Percentiles rank a stretch among this genome's conserved stretches.
Evolutionary conservation across 2,888 invertebrate genomes (phyloP).

Genomic region (Rosalia funebris): DNA sequence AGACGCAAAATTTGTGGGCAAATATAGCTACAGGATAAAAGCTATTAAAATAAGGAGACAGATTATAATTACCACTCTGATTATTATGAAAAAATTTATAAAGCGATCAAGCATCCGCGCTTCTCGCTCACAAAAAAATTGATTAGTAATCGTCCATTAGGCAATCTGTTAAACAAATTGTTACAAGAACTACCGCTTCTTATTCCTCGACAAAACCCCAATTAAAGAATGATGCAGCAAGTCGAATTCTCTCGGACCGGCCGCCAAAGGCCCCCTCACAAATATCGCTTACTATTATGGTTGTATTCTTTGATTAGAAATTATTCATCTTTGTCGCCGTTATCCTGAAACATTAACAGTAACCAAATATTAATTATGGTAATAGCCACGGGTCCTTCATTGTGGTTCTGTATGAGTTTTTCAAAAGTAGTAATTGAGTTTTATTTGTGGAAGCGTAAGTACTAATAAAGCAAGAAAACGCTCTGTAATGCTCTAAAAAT

Average conservation of each 20-base stretch:
- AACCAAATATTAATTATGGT: neutral
- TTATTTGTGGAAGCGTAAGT: no score
- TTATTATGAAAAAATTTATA: no score
- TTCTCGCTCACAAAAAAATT: no score
- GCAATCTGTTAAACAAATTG: constrained; percentile 25
- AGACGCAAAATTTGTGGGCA: no score
- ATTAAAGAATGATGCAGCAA: constrained; percentile 24
- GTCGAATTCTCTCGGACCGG: neutral
- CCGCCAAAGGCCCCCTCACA: constrained; percentile 3
- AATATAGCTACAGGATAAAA: no score
- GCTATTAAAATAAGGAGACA: no score
- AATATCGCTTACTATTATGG: constrained; percentile 8
- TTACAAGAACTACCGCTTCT: constrained; percentile 25
- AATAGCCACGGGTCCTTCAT: neutral
- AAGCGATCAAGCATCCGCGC: no score
- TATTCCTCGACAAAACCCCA: constrained; percentile 18
- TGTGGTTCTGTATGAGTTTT: neutral
- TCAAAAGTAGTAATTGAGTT: no score
- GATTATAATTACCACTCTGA: no score
- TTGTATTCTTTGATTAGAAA: constrained; percentile 8
- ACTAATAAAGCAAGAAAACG: no score
- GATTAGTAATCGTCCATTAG: constrained; percentile 25
- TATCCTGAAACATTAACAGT: neutral
- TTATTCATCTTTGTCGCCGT: constrained; percentile 10
- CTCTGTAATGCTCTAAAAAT: no score